Evolutionary conservation across 2,797 vertebrate genomes (phyloP), one percentile per base, ranked within the genome.

Genomic region (Salmo trutta): DNA sequence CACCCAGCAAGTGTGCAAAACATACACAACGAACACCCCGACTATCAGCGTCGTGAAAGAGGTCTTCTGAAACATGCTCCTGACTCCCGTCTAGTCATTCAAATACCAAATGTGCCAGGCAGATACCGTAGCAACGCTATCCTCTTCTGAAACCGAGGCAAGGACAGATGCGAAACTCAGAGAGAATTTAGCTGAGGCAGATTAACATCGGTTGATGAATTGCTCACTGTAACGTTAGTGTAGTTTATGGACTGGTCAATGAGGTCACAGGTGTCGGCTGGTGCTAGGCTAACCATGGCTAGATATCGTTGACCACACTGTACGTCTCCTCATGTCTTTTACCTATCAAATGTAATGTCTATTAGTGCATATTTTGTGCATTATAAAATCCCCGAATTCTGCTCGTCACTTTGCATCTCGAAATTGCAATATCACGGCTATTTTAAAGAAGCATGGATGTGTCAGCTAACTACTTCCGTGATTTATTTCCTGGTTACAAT

Each of bases 1-100:
- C 71, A 99, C 97, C 97, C 97, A 98, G 92, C 97, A 98, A 81
- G 97, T 99, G 93, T 99, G 97, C 80, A 94, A 94, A 88, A 99
- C 96, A 71, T 99, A 99, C 59, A 98, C 95, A 81, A 96, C 94
- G 81, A 98, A 99, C 80, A 98, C 94, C 67, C 97, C 97, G 83
- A 99, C 95, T 33, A 96, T 94, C 87, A 98, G 91, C 81, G 95
- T 94, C 88, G 97, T 99, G 90, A 99, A 96, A 0, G 97, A 98
- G 75, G 94, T 91, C 84, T 94, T 95, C 71, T 95, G 91, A 81
- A 95, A 94, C 94, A 95, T 95, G 83, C 76, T 84, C 83, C 21
- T 71, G 41, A 47, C 41, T 47, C 41, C 41, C 10, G 0, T 65
- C 0, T 70, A 64, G 59, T 64, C 59, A 7, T 21, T 64, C 70